phyloP scores from a whole-genome alignment of 2,797 vertebrate species.

The Apogon hyalosoma region DNA sequence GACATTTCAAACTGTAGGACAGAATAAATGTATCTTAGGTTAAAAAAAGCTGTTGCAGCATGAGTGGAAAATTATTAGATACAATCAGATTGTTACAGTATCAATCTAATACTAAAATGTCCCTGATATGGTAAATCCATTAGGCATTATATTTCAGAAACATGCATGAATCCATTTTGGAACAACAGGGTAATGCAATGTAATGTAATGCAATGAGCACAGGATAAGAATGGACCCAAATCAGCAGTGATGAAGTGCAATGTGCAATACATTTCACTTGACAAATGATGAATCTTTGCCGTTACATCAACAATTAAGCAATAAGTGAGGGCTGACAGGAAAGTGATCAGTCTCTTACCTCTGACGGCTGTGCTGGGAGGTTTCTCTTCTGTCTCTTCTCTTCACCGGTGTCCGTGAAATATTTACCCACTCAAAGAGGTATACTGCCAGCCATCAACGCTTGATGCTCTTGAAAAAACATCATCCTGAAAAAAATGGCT shows the following conservation, averaged over 20 bases:
- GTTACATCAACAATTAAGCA: slow-evolving; percentile 41
- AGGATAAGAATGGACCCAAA: not conserved
- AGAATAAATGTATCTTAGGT: slow-evolving; percentile 2
- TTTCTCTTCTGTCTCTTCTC: slow-evolving; percentile 60
- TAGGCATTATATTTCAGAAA: slow-evolving; percentile 24
- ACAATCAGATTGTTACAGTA: slow-evolving; percentile 38
- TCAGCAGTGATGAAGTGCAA: not conserved
- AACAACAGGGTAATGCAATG: no score
- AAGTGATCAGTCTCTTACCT: slow-evolving; percentile 72
- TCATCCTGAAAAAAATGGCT: slow-evolving; percentile 76
- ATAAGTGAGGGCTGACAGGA: slow-evolving; percentile 12
- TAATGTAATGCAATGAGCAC: no score
- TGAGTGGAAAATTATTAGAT: slow-evolving; percentile 22
- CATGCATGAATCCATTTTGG: slow-evolving; percentile 32
- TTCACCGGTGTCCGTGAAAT: slow-evolving; percentile 66
- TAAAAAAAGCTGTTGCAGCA: not conserved
- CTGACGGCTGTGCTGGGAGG: slow-evolving; percentile 59
- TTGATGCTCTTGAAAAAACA: slow-evolving; percentile 77
- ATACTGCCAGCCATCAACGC: slow-evolving; percentile 61
- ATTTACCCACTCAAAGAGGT: slow-evolving; percentile 79
- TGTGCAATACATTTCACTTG: slow-evolving; percentile 24
- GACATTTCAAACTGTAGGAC: slow-evolving; percentile 5
- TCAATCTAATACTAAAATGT: slow-evolving; percentile 30
- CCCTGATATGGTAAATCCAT: slow-evolving; percentile 11
- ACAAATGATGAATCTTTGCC: slow-evolving; percentile 29